phyloP scores from a whole-genome alignment of 2,797 vertebrate genomes.

The Lacerta viridis region DNA sequence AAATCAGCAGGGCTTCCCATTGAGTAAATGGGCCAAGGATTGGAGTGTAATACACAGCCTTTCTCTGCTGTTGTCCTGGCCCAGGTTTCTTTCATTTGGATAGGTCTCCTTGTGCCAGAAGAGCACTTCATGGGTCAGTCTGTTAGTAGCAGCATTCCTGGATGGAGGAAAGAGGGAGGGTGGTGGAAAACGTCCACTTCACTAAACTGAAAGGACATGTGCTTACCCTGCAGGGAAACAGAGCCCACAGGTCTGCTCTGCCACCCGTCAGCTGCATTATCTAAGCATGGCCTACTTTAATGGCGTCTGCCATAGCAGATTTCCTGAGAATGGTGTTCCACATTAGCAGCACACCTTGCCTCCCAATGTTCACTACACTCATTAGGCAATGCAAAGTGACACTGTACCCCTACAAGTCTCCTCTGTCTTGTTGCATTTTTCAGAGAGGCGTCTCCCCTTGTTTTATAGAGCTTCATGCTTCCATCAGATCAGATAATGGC shows the following conservation, averaged over 20 bases:
- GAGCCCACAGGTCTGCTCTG: background rate
- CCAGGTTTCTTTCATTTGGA: background rate
- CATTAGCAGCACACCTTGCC: background rate
- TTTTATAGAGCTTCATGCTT: background rate
- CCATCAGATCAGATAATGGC: background rate
- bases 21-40: background rate
- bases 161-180: background rate
- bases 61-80: background rate
- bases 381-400: constrained; percentile 18
- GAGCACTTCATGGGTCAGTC: background rate
- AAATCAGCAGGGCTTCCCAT: background rate
- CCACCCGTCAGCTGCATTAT: constrained; percentile 12
- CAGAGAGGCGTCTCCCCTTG: background rate
- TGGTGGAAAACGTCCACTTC: background rate
- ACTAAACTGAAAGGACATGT: constrained; percentile 1
- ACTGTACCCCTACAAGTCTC: background rate
- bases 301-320: background rate
- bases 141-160: background rate
- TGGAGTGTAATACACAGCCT: background rate
- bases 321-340: background rate
- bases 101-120: background rate
- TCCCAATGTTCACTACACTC: background rate
- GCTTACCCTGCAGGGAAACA: background rate
- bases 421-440: constrained; percentile 5
- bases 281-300: constrained; percentile 1